Base-by-base conservation (phyloP, 2,797 vertebrate species). In the Cossypha caffra region DNA sequence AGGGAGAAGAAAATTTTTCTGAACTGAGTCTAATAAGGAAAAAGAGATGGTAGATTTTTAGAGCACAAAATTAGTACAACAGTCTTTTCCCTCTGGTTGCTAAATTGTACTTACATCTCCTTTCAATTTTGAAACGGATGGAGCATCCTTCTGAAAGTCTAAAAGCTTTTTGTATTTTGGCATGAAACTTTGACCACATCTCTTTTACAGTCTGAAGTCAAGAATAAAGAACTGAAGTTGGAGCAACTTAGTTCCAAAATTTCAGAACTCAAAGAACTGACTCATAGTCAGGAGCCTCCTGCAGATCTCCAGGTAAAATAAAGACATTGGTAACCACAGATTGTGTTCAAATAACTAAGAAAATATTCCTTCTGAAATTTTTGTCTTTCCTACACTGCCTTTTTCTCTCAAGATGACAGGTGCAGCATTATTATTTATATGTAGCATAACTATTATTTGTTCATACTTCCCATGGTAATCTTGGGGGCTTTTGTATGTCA, bases 261-360 rank as follows among this genome's bases (percentile, higher is more conserved):
- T 96, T 97, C 93, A 33, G 98, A 99, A 54, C 98, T 99, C 55
- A 99, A 98, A 97, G 98, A 99, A 77, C 89, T 98, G 87, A 98
- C 98, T 8, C 98, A 98, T 80, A 98, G 98, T 92, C 98, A 98
- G 91, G 98, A 99, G 94, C 98, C 98, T 37, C 98, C 99, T 5
- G 96, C 98, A 97, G 98, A 99, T 86, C 99, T 99, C 93, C 99
- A 99, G 99, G 99, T 99, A 97, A 97, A 95, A 57, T n/a, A 57
- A 83, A 50, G 28, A 74, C 38, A 37, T 13, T 75, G 7, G 5
- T 66, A 62, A 61, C 48, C n/a, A 52, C 8, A 69, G 31, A 25
- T 15, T 68, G 9, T 82, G 35, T 12, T 86, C 42, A 72, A 63
- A 84, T 42, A 45, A 67, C 37, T 31, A 50, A 66, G 35, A 61